Conservation (phyloP, 2,113 vertebrate species). For the Hystrix brachyura region DNA sequence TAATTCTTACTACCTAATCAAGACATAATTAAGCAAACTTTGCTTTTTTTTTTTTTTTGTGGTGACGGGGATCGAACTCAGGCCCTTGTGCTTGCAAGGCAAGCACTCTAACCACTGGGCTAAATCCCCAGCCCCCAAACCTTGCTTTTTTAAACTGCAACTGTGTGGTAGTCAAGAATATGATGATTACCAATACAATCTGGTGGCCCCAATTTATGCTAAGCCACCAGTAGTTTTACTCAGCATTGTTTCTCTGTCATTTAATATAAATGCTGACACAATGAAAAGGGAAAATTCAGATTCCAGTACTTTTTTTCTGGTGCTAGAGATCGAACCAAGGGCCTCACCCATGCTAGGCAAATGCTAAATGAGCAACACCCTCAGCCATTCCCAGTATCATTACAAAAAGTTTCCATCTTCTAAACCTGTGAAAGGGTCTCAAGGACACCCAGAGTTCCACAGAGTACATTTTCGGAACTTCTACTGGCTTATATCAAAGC, state of each 20-base stretch:
- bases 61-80: too few relatives aligned
- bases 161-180: background rate
- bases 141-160: background rate
- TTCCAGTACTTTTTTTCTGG: background rate
- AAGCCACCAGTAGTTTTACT: background rate
- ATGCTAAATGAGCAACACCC: too few relatives aligned
- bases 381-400: background rate
- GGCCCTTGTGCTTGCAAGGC: too few relatives aligned
- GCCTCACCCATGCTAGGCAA: too few relatives aligned
- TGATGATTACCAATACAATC: background rate
- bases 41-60: background rate
- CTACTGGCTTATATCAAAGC: background rate
- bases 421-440: background rate
- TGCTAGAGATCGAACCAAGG: background rate
- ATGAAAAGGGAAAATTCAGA: slow-evolving; percentile 18
- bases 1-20: background rate
- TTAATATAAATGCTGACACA: background rate
- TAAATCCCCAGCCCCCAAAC: background rate
- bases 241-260: background rate
- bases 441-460: background rate
- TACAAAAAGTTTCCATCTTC: slow-evolving; percentile 12
- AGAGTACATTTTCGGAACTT: background rate
- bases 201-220: background rate
- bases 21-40: background rate
- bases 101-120: too few relatives aligned